Evolutionary conservation across 2,113 vertebrate genomes (phyloP).

Genomic region (Catharus bicknelli): DNA sequence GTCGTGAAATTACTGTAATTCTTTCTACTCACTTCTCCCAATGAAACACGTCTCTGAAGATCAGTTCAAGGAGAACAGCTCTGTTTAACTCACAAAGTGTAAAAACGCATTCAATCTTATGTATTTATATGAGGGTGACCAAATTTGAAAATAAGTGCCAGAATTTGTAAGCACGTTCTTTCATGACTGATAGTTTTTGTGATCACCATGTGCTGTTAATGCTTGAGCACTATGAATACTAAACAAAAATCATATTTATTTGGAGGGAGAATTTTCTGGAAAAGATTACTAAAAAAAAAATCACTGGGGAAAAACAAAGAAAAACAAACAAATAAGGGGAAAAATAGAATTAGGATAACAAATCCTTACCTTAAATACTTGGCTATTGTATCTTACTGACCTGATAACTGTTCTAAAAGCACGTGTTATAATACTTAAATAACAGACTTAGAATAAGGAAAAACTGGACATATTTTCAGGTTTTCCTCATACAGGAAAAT

Average conservation of each 20-base stretch:
- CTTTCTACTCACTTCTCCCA: neutral
- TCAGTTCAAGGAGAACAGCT: neutral
- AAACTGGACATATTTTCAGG: accelerated
- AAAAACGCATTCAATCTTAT: neutral
- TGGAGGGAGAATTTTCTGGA: neutral
- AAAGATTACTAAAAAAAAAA: neutral
- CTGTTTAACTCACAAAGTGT: neutral
- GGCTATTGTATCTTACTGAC: neutral
- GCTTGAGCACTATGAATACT: neutral
- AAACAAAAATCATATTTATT: neutral
- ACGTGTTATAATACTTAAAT: neutral
- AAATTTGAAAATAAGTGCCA: neutral
- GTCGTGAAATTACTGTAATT: neutral
- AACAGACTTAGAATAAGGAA: neutral
- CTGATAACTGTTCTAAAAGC: neutral
- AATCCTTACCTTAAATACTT: neutral
- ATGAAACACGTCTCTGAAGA: accelerated
- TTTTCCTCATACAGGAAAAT: neutral
- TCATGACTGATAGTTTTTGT: neutral
- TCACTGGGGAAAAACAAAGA: accelerated
- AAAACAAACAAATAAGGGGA: neutral
- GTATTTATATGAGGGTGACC: accelerated
- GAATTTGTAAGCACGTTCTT: neutral
- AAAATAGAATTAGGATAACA: neutral
- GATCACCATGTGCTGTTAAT: neutral